Evolutionary conservation across 2,113 vertebrate species (phyloP).

Genomic region (Peromyscus maniculatus): DNA sequence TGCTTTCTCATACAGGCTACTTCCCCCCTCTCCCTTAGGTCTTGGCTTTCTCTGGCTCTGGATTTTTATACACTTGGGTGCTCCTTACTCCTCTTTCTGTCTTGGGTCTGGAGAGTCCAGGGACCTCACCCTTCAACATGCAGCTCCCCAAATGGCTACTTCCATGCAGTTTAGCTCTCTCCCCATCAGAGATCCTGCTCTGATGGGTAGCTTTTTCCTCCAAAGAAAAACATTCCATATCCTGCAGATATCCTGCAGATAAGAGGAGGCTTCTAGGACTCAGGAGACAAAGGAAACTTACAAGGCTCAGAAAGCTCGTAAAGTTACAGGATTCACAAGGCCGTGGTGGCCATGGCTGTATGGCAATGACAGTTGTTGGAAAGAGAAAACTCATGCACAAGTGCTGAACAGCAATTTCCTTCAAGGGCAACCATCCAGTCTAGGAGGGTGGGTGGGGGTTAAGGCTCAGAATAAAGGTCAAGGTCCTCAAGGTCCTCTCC

Average conservation of each 20-base stretch:
- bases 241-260: not conserved
- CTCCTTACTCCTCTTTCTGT: not conserved
- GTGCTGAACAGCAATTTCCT: not conserved
- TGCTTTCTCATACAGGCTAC: slow-evolving; percentile 82
- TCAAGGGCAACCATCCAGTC: not conserved
- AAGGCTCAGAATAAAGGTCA: not conserved
- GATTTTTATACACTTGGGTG: not conserved
- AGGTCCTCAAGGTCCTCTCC: not conserved
- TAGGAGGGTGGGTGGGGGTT: not conserved
- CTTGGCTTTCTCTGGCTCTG: slow-evolving; percentile 14
- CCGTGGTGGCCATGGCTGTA: too few relatives aligned
- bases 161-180: not conserved
- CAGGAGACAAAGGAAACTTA: not conserved
- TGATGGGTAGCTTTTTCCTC: not conserved
- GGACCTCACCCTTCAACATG: not conserved
- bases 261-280: not conserved
- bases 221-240: not conserved
- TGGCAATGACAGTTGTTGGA: not conserved
- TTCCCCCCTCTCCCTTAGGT: slow-evolving; percentile 88
- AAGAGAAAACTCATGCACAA: not conserved
- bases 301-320: not conserved
- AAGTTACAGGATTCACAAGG: not conserved
- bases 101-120: not conserved
- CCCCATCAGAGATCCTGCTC: not conserved
- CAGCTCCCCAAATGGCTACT: not conserved